A percentile compares a stretch with the other conserved stretches of the same genome.
Evolutionary conservation across 2,888 invertebrate genomes (phyloP).

Genomic region (Cerastis rubricosa): DNA sequence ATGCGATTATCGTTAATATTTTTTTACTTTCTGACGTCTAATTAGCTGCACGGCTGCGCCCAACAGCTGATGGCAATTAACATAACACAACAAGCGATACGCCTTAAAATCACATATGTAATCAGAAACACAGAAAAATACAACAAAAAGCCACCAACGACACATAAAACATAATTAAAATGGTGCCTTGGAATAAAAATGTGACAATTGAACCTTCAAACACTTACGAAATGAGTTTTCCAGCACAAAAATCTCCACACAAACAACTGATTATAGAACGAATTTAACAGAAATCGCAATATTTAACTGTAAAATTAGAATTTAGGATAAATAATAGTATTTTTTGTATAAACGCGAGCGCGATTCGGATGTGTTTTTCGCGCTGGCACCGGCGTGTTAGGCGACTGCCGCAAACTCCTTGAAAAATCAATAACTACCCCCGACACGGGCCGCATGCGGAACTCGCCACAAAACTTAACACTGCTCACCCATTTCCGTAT

Average conservation of each 20-base stretch:
- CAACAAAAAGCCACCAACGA: conserved; percentile 68
- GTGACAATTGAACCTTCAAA: conserved; percentile 68
- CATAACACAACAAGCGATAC: conserved; percentile 41
- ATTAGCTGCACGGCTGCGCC: conserved; percentile 69
- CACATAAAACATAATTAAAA: conserved; percentile 79
- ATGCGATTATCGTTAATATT: conserved; percentile 11
- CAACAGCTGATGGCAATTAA: conserved; percentile 83
- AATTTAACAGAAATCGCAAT: conserved; percentile 52
- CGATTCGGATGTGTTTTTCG: conserved; percentile 86
- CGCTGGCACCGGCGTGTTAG: conserved; percentile 87
- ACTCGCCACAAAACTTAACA: conserved; percentile 82
- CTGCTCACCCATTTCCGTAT: conserved; percentile 89
- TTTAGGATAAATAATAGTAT: conserved; percentile 77
- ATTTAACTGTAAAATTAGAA: conserved; percentile 63
- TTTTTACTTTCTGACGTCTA: conserved; percentile 74
- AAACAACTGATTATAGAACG: conserved; percentile 68
- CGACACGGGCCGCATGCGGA: conserved; percentile 87
- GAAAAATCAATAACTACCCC: conserved; percentile 89
- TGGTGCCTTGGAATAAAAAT: conserved; percentile 75
- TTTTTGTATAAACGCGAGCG: conserved; percentile 84
- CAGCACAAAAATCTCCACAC: conserved; percentile 83
- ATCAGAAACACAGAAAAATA: conserved; percentile 57
- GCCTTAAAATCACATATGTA: conserved; percentile 41
- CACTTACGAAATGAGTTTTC: conserved; percentile 85
- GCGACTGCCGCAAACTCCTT: conserved; percentile 89